Base-by-base conservation (phyloP, 64 coral and sea anemone genomes). In the Actinia tenebrosa region DNA sequence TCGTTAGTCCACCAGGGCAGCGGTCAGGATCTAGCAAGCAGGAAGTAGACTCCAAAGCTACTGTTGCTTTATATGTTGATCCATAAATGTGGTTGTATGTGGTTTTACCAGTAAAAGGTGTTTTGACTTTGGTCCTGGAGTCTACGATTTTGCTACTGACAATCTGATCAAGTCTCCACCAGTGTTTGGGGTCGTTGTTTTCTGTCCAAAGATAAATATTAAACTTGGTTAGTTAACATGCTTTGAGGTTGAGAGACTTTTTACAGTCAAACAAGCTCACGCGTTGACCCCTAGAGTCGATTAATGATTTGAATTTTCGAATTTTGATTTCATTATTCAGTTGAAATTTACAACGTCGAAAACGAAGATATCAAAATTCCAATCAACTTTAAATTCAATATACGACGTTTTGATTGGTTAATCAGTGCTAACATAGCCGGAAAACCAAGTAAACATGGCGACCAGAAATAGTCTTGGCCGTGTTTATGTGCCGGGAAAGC, bases 131-230 rank as follows among this genome's bases (percentile, higher is more conserved):
- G 6, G 45, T 50, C 45, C 27, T 81, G 16, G 18, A 11, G 19
- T 81, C 79, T 16, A 81, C 53, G 9, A 81, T 13, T 0, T 81
- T 20, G 16, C 22, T n/a, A 16, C 19, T 17, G 2, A 81, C 45
- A 52, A 52, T 0, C 22, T 85, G 17, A 30, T 85, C 83, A 18
- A 85, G 56, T 8, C n/a, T 5, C 58, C 55, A 85, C 26, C 11
- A 85, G 46, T 85, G 83, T 43, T 9, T 54, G 60, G 83, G 44
- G 7, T 85, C 13, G 53, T 85, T 64, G 83, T 85, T 85, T 85
- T 85, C 83, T 85, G 37, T 61, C 2, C 2, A 85, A 83, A 83
- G 2, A 80, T 22, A 82, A 15, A 53, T 0, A 25, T 10, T 23
- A 27, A 10, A 1, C 3, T 25, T 43, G 27, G 16, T 27, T 1